These are phyloP conservation scores for Baryphthengus martii DNA, from an alignment of 2,113 vertebrate genomes.

Conservation along the genomic window DNA sequence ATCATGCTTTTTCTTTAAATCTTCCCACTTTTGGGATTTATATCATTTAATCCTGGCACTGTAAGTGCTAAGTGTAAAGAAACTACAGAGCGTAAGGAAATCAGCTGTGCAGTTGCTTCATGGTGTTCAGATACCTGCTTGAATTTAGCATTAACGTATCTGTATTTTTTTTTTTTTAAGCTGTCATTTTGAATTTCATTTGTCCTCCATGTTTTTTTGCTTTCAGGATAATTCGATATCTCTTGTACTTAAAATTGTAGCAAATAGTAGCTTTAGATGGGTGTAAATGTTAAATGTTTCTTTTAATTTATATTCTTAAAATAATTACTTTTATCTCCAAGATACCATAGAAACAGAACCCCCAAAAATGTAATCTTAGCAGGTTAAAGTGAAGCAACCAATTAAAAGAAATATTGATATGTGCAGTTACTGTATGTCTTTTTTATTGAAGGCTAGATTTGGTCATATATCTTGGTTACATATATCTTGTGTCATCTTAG, in stretches of 20 bases:
- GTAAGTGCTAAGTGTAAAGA: neutral
- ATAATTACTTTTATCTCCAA: neutral
- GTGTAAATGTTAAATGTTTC: too few species aligned
- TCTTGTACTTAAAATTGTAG: neutral
- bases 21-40: neutral
- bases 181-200: neutral
- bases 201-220: neutral
- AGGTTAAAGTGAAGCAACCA: too few species aligned
- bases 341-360: too few species aligned
- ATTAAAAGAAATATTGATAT: neutral
- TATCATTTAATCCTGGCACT: neutral
- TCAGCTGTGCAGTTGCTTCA: neutral
- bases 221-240: neutral
- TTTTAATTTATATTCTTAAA: too few species aligned
- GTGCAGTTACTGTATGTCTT: neutral
- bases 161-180: neutral
- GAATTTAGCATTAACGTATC: neutral
- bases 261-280: neutral
- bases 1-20: neutral
- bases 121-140: neutral
- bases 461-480: neutral
- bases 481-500: neutral
- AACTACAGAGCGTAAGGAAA: neutral
- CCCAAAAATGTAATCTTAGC: too few species aligned
- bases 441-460: neutral